These are phyloP conservation scores for Octodon degus DNA, from an alignment of 2,113 vertebrate species.

Conservation along the genomic window DNA sequence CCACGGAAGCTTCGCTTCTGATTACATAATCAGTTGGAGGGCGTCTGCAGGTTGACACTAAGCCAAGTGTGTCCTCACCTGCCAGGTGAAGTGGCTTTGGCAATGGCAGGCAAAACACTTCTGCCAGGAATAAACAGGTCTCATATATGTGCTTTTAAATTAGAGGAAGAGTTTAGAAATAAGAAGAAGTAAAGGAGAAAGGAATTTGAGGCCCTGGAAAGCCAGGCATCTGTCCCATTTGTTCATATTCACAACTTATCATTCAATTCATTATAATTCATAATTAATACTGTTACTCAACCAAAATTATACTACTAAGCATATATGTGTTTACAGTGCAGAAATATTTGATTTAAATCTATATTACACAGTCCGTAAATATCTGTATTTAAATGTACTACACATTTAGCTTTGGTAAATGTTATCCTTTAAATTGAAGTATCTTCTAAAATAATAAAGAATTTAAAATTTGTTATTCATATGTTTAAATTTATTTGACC, in stretches of 20 bases:
- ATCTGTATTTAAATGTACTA: conserved; percentile 35
- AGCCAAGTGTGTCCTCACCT: background rate
- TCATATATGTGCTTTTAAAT: background rate
- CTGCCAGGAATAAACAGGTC: background rate
- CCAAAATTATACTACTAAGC: background rate
- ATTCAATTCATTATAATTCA: background rate
- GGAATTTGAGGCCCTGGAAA: background rate
- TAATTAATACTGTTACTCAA: conserved; percentile 10
- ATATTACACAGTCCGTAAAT: background rate
- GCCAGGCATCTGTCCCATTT: background rate
- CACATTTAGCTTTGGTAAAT: background rate
- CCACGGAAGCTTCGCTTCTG: rapidly evolving
- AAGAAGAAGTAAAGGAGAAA: background rate
- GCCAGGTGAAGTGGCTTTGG: background rate
- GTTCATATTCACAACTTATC: background rate
- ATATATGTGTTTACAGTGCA: background rate
- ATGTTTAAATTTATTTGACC: background rate
- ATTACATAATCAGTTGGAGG: background rate
- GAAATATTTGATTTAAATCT: conserved; percentile 29
- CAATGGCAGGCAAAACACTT: background rate
- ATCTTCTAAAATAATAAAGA: conserved; percentile 27
- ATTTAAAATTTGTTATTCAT: background rate
- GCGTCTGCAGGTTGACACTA: background rate
- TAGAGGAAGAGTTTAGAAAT: background rate
- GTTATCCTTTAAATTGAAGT: conserved; percentile 25